phyloP scores from a whole-genome alignment of 1,140 invertebrate genomes.

The Liolophura sinensis region DNA sequence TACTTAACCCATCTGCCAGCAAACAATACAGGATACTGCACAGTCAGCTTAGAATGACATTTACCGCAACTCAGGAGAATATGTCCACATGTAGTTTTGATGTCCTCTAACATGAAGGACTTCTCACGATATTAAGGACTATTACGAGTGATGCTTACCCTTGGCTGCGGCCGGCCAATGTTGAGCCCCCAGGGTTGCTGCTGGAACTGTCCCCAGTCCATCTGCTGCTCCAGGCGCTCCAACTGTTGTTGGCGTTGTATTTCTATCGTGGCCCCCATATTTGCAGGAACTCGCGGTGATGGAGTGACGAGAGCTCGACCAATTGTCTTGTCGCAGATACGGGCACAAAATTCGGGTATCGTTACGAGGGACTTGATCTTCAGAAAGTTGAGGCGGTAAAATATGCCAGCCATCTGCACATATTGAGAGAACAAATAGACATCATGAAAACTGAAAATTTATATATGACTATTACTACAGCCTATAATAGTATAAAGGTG shows the following conservation, averaged over 20 bases:
- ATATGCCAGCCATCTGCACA: constrained; percentile 60
- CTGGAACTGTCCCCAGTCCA: constrained; percentile 42
- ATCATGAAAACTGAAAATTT: not conserved
- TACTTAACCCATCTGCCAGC: too few relatives aligned
- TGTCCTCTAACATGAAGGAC: not conserved
- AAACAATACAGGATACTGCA: too few relatives aligned
- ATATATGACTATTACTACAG: not conserved
- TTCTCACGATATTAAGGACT: constrained; percentile 31
- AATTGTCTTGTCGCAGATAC: constrained; percentile 49
- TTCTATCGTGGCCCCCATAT: constrained; percentile 64
- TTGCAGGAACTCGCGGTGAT: constrained; percentile 48
- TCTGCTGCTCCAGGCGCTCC: constrained; percentile 63
- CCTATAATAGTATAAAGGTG: not conserved
- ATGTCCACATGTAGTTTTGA: too few relatives aligned
- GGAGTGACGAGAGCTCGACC: constrained; percentile 59
- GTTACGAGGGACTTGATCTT: constrained; percentile 55
- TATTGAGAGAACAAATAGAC: constrained; percentile 16
- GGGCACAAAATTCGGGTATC: constrained; percentile 59
- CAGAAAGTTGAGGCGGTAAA: constrained; percentile 61
- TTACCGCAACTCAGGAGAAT: too few relatives aligned
- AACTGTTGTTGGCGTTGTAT: constrained; percentile 63
- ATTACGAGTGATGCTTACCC: constrained; percentile 10
- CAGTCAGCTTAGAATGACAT: too few relatives aligned
- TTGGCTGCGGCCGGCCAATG: constrained; percentile 23
- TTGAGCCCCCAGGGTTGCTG: constrained; percentile 11